These are phyloP conservation scores for Crenichthys baileyi DNA, from an alignment of 2,797 vertebrate genomes.

Conservation along the genomic window DNA sequence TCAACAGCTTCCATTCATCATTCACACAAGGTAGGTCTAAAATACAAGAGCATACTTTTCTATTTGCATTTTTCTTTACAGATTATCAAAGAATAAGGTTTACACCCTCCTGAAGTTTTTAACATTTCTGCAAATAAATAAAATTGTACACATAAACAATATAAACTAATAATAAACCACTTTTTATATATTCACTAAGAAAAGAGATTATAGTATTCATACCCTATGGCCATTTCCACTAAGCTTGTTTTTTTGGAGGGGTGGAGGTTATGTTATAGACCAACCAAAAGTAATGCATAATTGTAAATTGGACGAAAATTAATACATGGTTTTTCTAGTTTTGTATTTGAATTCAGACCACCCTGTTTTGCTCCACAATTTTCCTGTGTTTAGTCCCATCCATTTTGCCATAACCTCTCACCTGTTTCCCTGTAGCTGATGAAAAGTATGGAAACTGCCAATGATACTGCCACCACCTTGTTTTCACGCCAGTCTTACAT, in stretches of 20 bases:
- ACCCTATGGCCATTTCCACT: background rate
- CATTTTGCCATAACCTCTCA: background rate
- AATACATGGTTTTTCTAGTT: background rate
- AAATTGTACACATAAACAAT: background rate
- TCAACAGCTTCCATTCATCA: slow-evolving; percentile 42
- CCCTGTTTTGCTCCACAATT: background rate
- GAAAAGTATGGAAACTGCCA: background rate
- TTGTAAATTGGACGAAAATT: background rate
- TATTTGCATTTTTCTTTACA: slow-evolving; percentile 7
- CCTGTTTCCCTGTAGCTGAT: background rate
- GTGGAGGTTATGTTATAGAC: background rate
- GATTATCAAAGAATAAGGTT: background rate
- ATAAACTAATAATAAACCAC: background rate
- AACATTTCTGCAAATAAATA: background rate
- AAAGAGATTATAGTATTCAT: background rate
- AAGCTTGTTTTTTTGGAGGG: background rate
- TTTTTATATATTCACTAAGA: background rate
- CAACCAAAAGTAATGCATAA: background rate
- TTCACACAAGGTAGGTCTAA: slow-evolving; percentile 24
- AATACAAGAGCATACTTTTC: slow-evolving; percentile 19
- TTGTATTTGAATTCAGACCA: background rate
- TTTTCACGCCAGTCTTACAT: background rate
- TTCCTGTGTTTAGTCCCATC: background rate
- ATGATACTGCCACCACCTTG: background rate
- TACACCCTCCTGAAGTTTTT: background rate